Conservation (phyloP, 2,797 vertebrate species). For the Euphonia xanthogaster region DNA sequence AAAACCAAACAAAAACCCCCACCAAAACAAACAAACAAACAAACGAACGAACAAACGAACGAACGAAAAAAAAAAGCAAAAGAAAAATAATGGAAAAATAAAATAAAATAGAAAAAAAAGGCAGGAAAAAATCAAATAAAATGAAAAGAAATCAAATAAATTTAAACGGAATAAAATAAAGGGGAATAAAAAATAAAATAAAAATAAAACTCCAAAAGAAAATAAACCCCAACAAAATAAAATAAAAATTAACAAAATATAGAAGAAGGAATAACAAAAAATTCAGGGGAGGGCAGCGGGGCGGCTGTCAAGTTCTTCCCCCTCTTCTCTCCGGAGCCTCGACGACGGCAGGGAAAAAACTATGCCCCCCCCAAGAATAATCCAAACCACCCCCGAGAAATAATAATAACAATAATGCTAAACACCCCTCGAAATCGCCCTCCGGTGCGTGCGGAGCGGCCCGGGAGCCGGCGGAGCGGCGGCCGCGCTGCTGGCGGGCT, state of each 20-base stretch:
- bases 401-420: neutral
- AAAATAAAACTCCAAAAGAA: neutral
- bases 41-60: neutral
- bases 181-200: neutral
- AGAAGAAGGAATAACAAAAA: neutral
- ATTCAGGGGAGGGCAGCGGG: neutral
- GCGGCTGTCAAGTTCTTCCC: constrained; percentile 10
- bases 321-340: neutral
- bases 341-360: neutral
- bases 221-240: neutral
- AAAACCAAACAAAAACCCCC: neutral
- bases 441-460: neutral
- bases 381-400: neutral
- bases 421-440: neutral
- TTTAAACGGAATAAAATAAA: neutral
- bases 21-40: neutral
- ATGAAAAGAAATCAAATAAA: neutral
- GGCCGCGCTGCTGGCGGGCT: neutral
- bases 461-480: neutral
- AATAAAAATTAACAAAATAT: neutral
- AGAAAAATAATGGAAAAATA: neutral
- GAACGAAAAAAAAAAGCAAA: neutral
- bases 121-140: neutral
- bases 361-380: neutral
- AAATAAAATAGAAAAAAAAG: neutral